A percentile compares a stretch with the other conserved stretches of the same genome.
phyloP scores from a whole-genome alignment of 2,797 vertebrate species.

The Chelon labrosus region DNA sequence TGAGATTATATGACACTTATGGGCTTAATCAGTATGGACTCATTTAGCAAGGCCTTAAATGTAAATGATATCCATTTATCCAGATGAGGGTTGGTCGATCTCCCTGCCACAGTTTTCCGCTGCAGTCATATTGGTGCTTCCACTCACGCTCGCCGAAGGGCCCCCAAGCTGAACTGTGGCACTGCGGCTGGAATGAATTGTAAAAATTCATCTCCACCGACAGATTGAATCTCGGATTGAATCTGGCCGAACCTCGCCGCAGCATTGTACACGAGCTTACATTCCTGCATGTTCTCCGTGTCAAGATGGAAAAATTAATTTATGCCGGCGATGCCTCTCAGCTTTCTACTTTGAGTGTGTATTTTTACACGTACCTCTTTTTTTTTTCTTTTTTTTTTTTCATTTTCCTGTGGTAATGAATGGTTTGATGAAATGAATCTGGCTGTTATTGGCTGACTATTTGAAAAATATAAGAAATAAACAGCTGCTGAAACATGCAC shows the following conservation, averaged over 20 bases:
- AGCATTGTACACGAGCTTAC: constrained; percentile 43
- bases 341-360: neutral
- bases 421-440: constrained; percentile 2
- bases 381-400: too few relatives aligned
- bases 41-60: too few relatives aligned
- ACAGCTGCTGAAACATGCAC: neutral
- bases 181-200: constrained; percentile 60
- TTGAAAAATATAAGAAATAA: neutral
- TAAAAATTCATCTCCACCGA: constrained; percentile 48
- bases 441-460: neutral
- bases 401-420: constrained; percentile 11
- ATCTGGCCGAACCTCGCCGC: constrained; percentile 31
- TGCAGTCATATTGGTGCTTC: constrained; percentile 26
- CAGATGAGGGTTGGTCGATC: constrained; percentile 9
- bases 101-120: neutral
- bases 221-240: constrained; percentile 56
- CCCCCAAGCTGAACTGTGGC: constrained; percentile 25
- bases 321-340: constrained; percentile 3
- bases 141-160: neutral
- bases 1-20: too few relatives aligned
- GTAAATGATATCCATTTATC: too few relatives aligned
- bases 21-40: too few relatives aligned
- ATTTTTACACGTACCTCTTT: constrained; percentile 3
- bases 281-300: constrained; percentile 29
- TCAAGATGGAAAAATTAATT: constrained; percentile 52